phyloP scores from a whole-genome alignment of 2,113 vertebrate genomes.

The Gila orcuttii region DNA sequence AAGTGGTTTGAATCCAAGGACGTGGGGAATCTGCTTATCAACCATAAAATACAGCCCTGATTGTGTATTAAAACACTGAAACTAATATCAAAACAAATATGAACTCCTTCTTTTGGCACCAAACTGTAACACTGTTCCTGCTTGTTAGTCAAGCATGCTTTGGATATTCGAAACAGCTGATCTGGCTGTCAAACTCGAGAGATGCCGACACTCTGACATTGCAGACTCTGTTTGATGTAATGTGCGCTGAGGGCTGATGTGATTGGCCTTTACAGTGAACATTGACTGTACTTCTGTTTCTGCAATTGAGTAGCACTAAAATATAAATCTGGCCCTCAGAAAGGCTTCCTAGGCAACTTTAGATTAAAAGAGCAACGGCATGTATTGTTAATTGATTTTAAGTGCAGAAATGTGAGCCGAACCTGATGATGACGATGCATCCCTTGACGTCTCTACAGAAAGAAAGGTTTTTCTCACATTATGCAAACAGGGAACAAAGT shows the following conservation, averaged over 20 bases:
- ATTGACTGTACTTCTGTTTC: not conserved
- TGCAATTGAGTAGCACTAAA: not conserved
- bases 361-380: conserved; percentile 1
- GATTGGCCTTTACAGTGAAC: not conserved
- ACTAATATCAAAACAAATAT: not conserved
- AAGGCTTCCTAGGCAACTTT: conserved; percentile 7
- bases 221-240: conserved; percentile 15
- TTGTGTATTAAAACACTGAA: not conserved
- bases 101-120: not conserved
- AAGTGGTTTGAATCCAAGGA: not conserved
- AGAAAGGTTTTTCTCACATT: conserved; percentile 18
- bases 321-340: not conserved
- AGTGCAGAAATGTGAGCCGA: not conserved
- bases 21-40: not conserved
- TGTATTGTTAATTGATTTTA: not conserved
- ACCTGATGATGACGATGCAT: conserved; percentile 18
- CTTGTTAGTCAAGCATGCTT: not conserved
- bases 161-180: conserved; percentile 33
- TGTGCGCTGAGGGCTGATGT: not conserved
- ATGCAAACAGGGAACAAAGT: not conserved
- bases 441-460: not conserved
- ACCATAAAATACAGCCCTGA: not conserved
- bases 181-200: conserved; percentile 22
- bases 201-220: not conserved
- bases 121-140: conserved; percentile 4